These are phyloP conservation scores for Acrossocheilus fasciatus DNA, from an alignment of 2,797 vertebrate genomes.

Conservation along the genomic window DNA sequence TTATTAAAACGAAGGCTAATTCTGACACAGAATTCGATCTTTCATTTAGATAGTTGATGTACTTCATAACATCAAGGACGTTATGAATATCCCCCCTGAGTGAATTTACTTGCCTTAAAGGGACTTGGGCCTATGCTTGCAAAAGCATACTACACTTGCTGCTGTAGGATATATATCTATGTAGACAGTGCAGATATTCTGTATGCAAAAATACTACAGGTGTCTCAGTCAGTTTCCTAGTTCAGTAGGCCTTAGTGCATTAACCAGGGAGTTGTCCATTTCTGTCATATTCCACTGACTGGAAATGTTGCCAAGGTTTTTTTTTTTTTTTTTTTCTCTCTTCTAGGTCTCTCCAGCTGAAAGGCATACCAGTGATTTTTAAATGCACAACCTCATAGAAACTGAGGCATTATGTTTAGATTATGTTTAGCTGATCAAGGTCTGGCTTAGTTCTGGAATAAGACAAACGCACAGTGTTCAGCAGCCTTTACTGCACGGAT, in stretches of 20 bases:
- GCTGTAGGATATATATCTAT: neutral
- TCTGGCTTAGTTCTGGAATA: conserved; percentile 1
- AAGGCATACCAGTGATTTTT: neutral
- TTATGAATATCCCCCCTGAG: neutral
- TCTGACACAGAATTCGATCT: neutral
- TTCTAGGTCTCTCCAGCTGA: neutral
- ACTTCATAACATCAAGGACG: neutral
- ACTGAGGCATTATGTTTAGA: neutral
- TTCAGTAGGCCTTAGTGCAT: neutral
- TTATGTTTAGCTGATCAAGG: neutral
- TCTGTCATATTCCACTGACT: neutral
- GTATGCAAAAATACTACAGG: neutral
- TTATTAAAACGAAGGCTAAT: neutral
- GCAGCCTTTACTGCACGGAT: neutral
- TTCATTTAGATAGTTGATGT: neutral
- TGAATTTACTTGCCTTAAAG: neutral
- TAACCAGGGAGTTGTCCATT: neutral
- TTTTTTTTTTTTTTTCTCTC: neutral
- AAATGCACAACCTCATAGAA: neutral
- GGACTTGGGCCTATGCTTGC: neutral
- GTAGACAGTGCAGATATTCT: neutral
- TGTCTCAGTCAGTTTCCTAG: neutral
- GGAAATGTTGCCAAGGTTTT: neutral
- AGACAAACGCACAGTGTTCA: neutral
- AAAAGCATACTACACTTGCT: neutral